Percentiles rank a stretch among this genome's conserved stretches.
These are phyloP conservation scores for Pocillopora grandis DNA, from an alignment of 92 coral and sea anemone genomes.

Conservation along the genomic window DNA sequence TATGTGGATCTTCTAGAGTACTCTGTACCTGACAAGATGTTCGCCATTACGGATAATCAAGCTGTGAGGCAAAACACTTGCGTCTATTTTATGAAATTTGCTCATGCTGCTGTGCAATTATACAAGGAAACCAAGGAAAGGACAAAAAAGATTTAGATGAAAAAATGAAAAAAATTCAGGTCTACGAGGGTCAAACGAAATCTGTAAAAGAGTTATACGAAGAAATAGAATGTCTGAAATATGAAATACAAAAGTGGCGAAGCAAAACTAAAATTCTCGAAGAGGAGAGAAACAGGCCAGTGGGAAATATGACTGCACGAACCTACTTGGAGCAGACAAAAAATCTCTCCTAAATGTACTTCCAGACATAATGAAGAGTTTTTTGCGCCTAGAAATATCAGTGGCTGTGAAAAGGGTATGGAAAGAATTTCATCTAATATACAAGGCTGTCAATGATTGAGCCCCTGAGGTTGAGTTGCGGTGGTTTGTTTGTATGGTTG, in stretches of 20 bases:
- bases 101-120: constrained; percentile 3
- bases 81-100: not conserved
- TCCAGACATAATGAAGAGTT: not conserved
- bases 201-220: constrained; percentile 18
- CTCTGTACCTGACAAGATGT: constrained; percentile 24
- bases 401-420: constrained; percentile 35
- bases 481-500: too few relatives aligned
- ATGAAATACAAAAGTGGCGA: constrained; percentile 49
- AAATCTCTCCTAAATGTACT: constrained; percentile 27
- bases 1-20: constrained; percentile 21
- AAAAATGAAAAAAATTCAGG: constrained; percentile 36
- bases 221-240: constrained; percentile 21
- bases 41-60: constrained; percentile 13
- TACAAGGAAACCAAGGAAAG: constrained; percentile 46
- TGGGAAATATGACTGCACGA: constrained; percentile 58
- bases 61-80: too few relatives aligned
- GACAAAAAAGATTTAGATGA: constrained; percentile 41
- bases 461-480: not conserved
- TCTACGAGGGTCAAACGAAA: constrained; percentile 45
- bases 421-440: constrained; percentile 37
- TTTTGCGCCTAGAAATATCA: constrained; percentile 32
- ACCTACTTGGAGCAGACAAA: constrained; percentile 47
- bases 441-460: constrained; percentile 33
- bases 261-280: constrained; percentile 18
- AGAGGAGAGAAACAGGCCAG: constrained; percentile 44